Base-by-base conservation (phyloP, 2,888 invertebrate species). In the Agrotis segetum region DNA sequence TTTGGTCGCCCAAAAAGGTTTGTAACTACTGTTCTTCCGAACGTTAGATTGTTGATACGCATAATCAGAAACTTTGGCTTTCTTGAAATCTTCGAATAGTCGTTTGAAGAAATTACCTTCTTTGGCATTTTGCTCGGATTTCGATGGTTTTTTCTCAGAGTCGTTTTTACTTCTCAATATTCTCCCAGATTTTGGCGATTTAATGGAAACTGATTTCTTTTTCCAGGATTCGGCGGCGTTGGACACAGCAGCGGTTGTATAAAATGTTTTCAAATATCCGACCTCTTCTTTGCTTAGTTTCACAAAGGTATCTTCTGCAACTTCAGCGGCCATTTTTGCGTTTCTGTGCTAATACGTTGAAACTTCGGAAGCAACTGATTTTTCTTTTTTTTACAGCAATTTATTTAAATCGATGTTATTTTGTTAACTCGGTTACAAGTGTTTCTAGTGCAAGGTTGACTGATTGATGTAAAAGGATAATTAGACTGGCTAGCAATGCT, bases 1-100 rank as follows among this genome's bases (percentile, higher is more conserved):
- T 88, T 89, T 93, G 0, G 92, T 92, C 11, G 95, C 94, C 95
- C 95, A 95, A 82, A 95, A 93, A 0, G 94, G 93, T 84, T 90
- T 93, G 83, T 94, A 94, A 17, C 88, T 88, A 70, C 93, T 93
- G 70, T 92, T 86, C 64, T 87, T 88, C 2, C 94, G 86, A 0
- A 94, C 88, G 74, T 89, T 92, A 1, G 94, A 86, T 67, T 90
- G 92, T 67, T 92, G 90, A 73, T 94, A 94, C 3, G 92, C 89
- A 47, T 87, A 93, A 84, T 95, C 95, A 0, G 94, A 90, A 0
- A 95, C 91, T 88, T 92, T 95, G 0, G 91, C 88, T 61, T 89
- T 93, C 74, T 90, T 92, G 61, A 94, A 91, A 67, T 94, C 93
- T 62, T 92, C 91, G 29, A 95, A 89, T 0, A 95, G 67, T 84